These are phyloP conservation scores for Artibeus jamaicensis DNA, from an alignment of 2,797 vertebrate genomes.

Conservation along the genomic window DNA sequence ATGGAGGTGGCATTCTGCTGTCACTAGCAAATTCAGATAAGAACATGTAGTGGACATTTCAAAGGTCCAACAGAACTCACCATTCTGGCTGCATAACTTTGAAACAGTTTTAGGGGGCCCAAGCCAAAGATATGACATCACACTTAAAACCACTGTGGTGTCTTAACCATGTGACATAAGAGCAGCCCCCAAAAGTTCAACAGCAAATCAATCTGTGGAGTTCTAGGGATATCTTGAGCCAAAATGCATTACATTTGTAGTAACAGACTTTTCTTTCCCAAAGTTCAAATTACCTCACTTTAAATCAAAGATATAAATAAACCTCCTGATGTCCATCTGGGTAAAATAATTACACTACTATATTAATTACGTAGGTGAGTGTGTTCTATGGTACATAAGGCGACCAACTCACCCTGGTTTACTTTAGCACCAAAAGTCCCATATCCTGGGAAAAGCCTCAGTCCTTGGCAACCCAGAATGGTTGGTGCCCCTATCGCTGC, in stretches of 20 bases:
- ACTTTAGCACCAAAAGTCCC: neutral
- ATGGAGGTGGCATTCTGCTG: neutral
- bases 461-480: neutral
- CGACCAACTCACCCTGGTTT: neutral
- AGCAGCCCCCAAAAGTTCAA: neutral
- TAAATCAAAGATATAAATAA: conserved; percentile 14
- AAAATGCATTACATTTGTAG: neutral
- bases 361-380: neutral
- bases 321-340: neutral
- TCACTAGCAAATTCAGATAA: neutral
- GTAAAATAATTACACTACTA: neutral
- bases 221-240: neutral
- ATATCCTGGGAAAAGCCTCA: neutral
- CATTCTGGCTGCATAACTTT: neutral
- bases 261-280: neutral
- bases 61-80: neutral
- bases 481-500: neutral
- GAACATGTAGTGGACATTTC: neutral
- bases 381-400: neutral
- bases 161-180: neutral
- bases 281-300: conserved; percentile 23
- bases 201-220: neutral
- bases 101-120: neutral
- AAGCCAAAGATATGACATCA: neutral
- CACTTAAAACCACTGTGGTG: neutral